A percentile compares a stretch with the other conserved stretches of the same genome.
These are phyloP conservation scores for Drosophila pseudoobscura DNA, from an alignment of 1,140 invertebrate species.

Conservation along the genomic window DNA sequence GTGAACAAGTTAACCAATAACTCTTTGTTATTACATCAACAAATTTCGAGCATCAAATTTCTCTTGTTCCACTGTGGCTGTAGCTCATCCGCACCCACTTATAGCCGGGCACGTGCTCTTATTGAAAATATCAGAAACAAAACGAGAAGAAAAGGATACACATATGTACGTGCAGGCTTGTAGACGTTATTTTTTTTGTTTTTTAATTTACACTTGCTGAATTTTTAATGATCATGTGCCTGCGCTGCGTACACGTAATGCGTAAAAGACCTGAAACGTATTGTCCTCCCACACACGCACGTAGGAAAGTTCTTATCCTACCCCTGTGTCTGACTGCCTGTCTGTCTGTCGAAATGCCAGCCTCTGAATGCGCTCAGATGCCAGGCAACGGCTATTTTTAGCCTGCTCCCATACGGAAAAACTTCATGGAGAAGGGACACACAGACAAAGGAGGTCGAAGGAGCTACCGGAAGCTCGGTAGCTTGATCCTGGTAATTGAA, in stretches of 20 bases:
- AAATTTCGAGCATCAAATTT: neutral
- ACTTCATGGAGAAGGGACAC: slow-evolving; percentile 21
- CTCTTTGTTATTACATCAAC: too few relatives aligned
- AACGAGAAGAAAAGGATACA: slow-evolving; percentile 50
- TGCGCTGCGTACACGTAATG: slow-evolving; percentile 50
- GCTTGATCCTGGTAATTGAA: slow-evolving; percentile 61
- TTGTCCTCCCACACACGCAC: slow-evolving; percentile 15
- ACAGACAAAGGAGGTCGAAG: slow-evolving; percentile 21
- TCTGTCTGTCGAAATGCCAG: slow-evolving; percentile 30
- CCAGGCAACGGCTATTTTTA: slow-evolving; percentile 60
- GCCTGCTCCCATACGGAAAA: slow-evolving; percentile 16
- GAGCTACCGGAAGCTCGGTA: slow-evolving; percentile 29
- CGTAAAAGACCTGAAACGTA: slow-evolving; percentile 26
- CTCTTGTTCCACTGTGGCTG: neutral
- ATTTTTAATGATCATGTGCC: slow-evolving; percentile 61
- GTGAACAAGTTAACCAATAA: too few relatives aligned
- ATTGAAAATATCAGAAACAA: slow-evolving; percentile 58
- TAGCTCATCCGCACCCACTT: neutral
- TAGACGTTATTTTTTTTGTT: slow-evolving; percentile 26
- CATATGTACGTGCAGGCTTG: slow-evolving; percentile 48
- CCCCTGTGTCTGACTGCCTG: neutral
- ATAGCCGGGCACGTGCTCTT: slow-evolving; percentile 27
- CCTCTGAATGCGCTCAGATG: slow-evolving; percentile 17
- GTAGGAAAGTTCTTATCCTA: slow-evolving; percentile 10
- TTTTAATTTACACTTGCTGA: slow-evolving; percentile 69